These are phyloP conservation scores for Perccottus glenii DNA, from an alignment of 2,113 vertebrate species.

Conservation along the genomic window DNA sequence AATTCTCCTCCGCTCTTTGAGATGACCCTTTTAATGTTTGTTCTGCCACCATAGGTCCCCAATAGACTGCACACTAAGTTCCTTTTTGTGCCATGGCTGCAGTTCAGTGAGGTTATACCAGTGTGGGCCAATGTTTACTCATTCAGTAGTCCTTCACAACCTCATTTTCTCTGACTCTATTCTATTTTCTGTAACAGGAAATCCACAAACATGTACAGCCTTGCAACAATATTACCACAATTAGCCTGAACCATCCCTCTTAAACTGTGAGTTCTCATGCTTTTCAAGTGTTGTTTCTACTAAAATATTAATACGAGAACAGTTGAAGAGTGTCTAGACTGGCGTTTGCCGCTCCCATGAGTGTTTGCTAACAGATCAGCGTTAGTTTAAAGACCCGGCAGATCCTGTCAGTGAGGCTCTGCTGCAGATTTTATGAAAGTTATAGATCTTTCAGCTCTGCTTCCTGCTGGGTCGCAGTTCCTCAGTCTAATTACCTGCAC, in stretches of 20 bases:
- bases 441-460: neutral
- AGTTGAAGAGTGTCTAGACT: slow-evolving; percentile 32
- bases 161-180: neutral
- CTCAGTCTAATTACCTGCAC: slow-evolving; percentile 1
- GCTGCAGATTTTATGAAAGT: neutral
- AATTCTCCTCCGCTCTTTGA: slow-evolving; percentile 36
- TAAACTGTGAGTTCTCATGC: neutral
- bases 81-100: slow-evolving; percentile 39
- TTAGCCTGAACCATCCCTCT: neutral
- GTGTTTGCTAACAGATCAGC: slow-evolving; percentile 2
- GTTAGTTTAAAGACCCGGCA: neutral
- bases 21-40: slow-evolving; percentile 57
- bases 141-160: neutral
- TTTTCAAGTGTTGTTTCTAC: neutral
- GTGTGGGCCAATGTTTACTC: slow-evolving; percentile 10
- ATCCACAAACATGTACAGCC: neutral
- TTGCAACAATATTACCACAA: neutral
- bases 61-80: slow-evolving; percentile 35
- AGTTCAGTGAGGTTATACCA: slow-evolving; percentile 16
- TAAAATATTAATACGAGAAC: slow-evolving; percentile 11
- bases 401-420: neutral
- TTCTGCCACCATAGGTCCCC: slow-evolving; percentile 22
- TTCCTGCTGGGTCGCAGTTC: slow-evolving; percentile 10
- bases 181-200: neutral
- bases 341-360: neutral